Percentiles rank a stretch among this genome's conserved stretches.
These are phyloP conservation scores for Metridium senile DNA, from an alignment of 92 coral and sea anemone genomes.

Conservation along the genomic window DNA sequence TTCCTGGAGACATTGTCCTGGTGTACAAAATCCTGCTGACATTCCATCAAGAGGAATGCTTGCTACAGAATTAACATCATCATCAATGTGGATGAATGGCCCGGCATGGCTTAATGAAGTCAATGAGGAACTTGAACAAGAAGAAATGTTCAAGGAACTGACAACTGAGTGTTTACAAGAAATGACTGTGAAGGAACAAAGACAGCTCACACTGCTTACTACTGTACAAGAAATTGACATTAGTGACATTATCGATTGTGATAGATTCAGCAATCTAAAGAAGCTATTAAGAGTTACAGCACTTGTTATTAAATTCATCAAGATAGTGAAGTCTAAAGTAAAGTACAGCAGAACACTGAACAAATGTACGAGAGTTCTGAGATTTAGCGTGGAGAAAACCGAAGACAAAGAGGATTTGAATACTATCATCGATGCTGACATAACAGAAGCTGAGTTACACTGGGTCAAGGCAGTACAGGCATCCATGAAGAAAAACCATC, in stretches of 20 bases:
- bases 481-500: neutral
- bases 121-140: too few relatives aligned
- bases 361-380: neutral
- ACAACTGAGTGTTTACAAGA: neutral
- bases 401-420: neutral
- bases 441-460: neutral
- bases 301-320: too few relatives aligned
- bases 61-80: conserved; percentile 3
- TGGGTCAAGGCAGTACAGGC: conserved; percentile 1
- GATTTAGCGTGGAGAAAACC: neutral
- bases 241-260: neutral
- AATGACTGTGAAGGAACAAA: too few relatives aligned
- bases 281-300: too few relatives aligned
- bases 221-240: neutral
- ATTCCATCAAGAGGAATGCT: conserved; percentile 48
- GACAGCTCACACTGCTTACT: too few relatives aligned
- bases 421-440: neutral
- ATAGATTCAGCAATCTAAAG: too few relatives aligned
- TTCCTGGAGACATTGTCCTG: conserved; percentile 54
- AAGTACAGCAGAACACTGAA: neutral
- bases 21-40: conserved; percentile 63
- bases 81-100: conserved; percentile 9
- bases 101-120: conserved; percentile 1
- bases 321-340: too few relatives aligned
- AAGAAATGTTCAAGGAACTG: neutral